Conservation (phyloP, 2,797 vertebrate species). For the Jordanella pulchra region DNA sequence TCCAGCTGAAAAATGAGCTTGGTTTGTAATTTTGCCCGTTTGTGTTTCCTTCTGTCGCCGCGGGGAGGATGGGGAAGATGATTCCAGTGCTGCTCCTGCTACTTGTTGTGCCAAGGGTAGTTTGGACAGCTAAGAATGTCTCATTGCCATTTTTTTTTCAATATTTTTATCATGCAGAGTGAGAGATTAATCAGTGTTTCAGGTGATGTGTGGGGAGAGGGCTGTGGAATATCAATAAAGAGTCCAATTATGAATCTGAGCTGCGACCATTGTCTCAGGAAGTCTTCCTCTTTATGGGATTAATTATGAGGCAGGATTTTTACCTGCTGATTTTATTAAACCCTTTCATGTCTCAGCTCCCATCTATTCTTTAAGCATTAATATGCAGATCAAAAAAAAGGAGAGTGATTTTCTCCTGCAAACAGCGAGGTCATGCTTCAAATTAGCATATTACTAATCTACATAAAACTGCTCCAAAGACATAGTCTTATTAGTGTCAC, state of each 20-base stretch:
- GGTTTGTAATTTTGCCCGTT: conserved; percentile 61
- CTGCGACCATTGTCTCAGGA: conserved; percentile 68
- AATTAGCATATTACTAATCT: conserved; percentile 79
- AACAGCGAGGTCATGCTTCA: conserved; percentile 73
- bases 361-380: conserved; percentile 74
- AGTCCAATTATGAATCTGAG: conserved; percentile 69
- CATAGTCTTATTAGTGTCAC: conserved; percentile 66
- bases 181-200: conserved; percentile 71
- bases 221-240: conserved; percentile 77
- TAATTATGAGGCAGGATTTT: conserved; percentile 70
- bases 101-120: conserved; percentile 23
- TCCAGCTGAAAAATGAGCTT: conserved; percentile 71
- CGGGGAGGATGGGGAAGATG: conserved; percentile 9
- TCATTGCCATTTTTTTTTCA: neutral
- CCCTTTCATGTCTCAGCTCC: conserved; percentile 75
- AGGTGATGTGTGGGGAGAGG: conserved; percentile 46
- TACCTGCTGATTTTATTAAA: conserved; percentile 80
- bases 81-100: conserved; percentile 20
- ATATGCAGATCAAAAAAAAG: conserved; percentile 80
- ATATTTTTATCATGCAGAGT: neutral
- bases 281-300: conserved; percentile 67
- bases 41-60: conserved; percentile 53
- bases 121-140: conserved; percentile 46
- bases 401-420: conserved; percentile 71
- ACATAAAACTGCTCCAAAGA: conserved; percentile 75